A percentile compares a stretch with the other conserved stretches of the same genome.
These are phyloP conservation scores for Gulo gulo DNA, from an alignment of 2,113 vertebrate species.

Conservation along the genomic window DNA sequence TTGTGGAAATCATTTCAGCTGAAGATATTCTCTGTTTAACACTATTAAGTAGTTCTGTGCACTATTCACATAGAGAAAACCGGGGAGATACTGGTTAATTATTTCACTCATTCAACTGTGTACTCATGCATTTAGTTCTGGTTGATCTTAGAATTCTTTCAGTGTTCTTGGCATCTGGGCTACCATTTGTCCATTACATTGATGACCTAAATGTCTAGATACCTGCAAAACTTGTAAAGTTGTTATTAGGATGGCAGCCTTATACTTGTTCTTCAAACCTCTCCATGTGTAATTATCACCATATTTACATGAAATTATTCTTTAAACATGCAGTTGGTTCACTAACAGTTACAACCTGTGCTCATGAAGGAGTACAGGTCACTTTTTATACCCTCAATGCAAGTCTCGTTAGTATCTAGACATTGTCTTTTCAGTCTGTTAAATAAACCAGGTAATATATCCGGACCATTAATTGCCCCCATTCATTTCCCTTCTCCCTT, in stretches of 20 bases:
- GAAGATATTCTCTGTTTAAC: neutral
- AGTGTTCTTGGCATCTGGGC: neutral
- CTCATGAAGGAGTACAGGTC: neutral
- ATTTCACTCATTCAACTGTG: neutral
- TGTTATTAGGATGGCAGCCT: neutral
- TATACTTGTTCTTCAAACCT: neutral
- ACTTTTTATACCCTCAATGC: neutral
- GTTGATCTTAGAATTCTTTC: neutral
- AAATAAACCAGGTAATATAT: neutral
- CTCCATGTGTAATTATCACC: neutral
- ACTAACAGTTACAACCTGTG: neutral
- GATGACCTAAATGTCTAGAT: neutral
- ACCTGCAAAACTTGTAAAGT: neutral
- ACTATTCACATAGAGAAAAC: neutral
- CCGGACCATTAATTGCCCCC: neutral
- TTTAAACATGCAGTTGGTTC: neutral
- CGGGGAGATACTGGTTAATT: neutral
- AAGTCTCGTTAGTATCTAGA: neutral
- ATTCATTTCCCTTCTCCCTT: neutral
- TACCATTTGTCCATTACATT: neutral
- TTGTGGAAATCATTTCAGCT: neutral
- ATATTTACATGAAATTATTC: neutral
- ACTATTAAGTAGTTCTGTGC: neutral
- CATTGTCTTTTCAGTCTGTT: neutral
- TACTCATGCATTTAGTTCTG: neutral